Evolutionary conservation across 2,797 vertebrate genomes (phyloP).

Genomic region (Diplodus sargus): DNA sequence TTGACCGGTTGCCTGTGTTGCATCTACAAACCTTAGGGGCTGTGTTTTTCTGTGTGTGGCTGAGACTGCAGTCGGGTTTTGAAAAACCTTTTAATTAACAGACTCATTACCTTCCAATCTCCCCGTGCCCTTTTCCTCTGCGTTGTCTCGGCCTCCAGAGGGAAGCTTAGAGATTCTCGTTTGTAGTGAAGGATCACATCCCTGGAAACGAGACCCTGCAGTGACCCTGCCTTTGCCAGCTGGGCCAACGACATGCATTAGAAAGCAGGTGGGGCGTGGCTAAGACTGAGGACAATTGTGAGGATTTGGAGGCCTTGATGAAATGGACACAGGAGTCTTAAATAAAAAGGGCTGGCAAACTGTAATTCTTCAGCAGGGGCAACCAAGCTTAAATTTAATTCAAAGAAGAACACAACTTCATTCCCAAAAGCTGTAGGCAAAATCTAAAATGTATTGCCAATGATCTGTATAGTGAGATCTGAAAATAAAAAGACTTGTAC

Average conservation of each 20-base stretch:
- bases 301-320: slow-evolving; percentile 19
- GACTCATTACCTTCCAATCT: slow-evolving; percentile 88
- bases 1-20: slow-evolving; percentile 39
- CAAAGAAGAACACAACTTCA: background rate
- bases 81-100: slow-evolving; percentile 88
- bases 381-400: background rate
- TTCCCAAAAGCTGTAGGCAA: background rate
- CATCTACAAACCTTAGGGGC: slow-evolving; percentile 39
- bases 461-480: background rate
- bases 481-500: background rate
- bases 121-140: slow-evolving; percentile 75
- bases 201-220: slow-evolving; percentile 70
- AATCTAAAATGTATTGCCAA: background rate
- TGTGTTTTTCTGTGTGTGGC: slow-evolving; percentile 29
- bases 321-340: background rate
- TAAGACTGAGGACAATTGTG: slow-evolving; percentile 32
- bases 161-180: slow-evolving; percentile 80
- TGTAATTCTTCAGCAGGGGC: background rate
- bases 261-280: slow-evolving; percentile 32
- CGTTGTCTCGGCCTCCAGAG: slow-evolving; percentile 73
- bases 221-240: slow-evolving; percentile 69
- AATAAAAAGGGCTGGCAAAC: background rate
- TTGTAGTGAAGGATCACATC: slow-evolving; percentile 73
- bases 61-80: slow-evolving; percentile 69
- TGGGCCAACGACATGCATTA: slow-evolving; percentile 43